Percentiles rank a stretch among this genome's conserved stretches.
phyloP scores from a whole-genome alignment of 2,797 vertebrate genomes.

The Eupleurogrammus muticus region DNA sequence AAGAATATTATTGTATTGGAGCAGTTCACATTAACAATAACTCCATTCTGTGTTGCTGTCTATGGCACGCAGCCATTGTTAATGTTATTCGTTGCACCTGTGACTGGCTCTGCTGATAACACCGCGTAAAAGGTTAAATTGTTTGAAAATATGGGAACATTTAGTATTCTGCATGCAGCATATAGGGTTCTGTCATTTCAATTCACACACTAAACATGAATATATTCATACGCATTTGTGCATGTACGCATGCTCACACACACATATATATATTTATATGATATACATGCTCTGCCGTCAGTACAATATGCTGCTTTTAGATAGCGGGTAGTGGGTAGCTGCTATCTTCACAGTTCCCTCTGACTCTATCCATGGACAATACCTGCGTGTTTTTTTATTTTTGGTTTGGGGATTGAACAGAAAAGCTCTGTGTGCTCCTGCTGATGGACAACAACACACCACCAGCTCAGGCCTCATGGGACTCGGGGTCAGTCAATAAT shows the following conservation, averaged over 20 bases:
- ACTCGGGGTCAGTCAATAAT: slow-evolving; percentile 83
- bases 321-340: slow-evolving; percentile 16
- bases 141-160: not conserved
- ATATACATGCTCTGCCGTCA: not conserved
- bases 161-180: not conserved
- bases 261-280: no score
- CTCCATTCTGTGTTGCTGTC: not conserved
- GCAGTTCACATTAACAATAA: not conserved
- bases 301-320: slow-evolving; percentile 10
- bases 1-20: not conserved
- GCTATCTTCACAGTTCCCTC: not conserved
- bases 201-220: slow-evolving; percentile 7
- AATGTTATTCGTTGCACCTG: not conserved
- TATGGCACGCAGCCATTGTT: not conserved
- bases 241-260: no score
- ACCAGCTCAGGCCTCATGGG: slow-evolving; percentile 64
- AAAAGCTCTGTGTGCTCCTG: slow-evolving; percentile 37
- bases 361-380: slow-evolving; percentile 30
- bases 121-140: not conserved
- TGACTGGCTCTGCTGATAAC: not conserved
- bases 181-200: not conserved
- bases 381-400: slow-evolving; percentile 34
- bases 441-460: slow-evolving; percentile 64
- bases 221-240: slow-evolving; percentile 28
- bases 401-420: slow-evolving; percentile 37